Evolutionary conservation across 2,113 vertebrate species (phyloP).

Genomic region (Tylochromis polylepis): DNA sequence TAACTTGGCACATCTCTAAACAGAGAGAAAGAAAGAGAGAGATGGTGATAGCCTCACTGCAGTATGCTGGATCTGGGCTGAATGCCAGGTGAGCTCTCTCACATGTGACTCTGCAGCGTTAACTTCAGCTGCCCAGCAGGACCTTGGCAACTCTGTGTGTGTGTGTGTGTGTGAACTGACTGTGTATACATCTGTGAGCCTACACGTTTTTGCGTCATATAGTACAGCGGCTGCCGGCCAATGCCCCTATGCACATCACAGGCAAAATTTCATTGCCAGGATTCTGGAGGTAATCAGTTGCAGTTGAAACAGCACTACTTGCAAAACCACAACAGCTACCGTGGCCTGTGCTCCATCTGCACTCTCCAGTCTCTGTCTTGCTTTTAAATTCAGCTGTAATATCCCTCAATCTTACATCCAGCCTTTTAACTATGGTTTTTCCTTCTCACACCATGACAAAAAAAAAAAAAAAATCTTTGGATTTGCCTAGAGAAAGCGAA

Average conservation of each 20-base stretch:
- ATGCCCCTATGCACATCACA: slow-evolving; percentile 8
- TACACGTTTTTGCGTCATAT: not conserved
- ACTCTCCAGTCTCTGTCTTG: not conserved
- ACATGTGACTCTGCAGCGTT: slow-evolving; percentile 59
- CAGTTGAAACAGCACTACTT: not conserved
- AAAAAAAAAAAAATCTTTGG: not conserved
- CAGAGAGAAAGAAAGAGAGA: not conserved
- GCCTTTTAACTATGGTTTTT: not conserved
- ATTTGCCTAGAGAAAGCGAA: not conserved
- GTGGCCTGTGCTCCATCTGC: not conserved
- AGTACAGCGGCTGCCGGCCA: slow-evolving; percentile 12
- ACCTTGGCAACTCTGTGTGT: slow-evolving; percentile 27
- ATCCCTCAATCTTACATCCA: not conserved
- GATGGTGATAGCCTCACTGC: slow-evolving; percentile 30
- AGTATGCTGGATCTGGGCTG: slow-evolving; percentile 56
- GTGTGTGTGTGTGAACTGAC: not conserved
- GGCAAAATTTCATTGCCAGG: slow-evolving; percentile 1
- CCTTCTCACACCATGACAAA: not conserved
- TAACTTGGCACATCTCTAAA: slow-evolving; percentile 27
- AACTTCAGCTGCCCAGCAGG: slow-evolving; percentile 56
- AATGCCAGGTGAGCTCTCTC: slow-evolving; percentile 57
- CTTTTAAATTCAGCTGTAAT: not conserved
- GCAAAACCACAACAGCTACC: not conserved
- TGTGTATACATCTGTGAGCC: not conserved
- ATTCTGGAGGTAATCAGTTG: slow-evolving; percentile 25